Base-by-base conservation (phyloP, 2,888 invertebrate genomes). In the Synanthedon formicaeformis region DNA sequence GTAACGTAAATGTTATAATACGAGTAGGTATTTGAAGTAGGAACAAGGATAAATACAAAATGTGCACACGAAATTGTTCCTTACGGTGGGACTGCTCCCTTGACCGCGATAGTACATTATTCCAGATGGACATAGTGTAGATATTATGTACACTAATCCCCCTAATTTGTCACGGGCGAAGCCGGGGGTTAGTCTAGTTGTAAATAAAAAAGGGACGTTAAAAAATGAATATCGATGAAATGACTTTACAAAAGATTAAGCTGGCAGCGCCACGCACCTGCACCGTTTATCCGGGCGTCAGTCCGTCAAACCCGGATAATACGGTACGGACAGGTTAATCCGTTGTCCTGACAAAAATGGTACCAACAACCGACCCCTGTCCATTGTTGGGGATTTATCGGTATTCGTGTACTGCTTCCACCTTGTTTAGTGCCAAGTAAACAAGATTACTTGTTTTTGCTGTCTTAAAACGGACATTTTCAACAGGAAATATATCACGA, bases 291-390 rank as follows among this genome's bases (percentile, higher is more conserved):
- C 64, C 60, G 53, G 50, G 55, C 10, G 34, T 34, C 55, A 56
- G 56, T 53, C 56, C 57, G 56, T 53, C 56, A 53, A 53, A 54
- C 52, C 64, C 60, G 64, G 57, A 63, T 68, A 69, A 78, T 75
- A 75, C 73, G 61, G 64, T 60, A 55, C 64, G 68, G 75, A 73
- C 76, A 78, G 76, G 75, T 78, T 79, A 74, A 79, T 67, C 67
- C 64, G 56, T 58, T 59, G 67, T 67, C 65, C 59, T 60, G 60
- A 56, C 64, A 63, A 69, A 64, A 65, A 59, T 64, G 12, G 65
- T 64, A 62, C 62, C 67, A 67, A 70, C 68, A 68, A 70, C 57
- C 53, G 57, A 60, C 58, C 63, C 62, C 56, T 63, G 63, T 65
- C 63, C 62, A 59, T 65, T 60, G 65, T 57, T 59, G 64, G 59